Evolutionary conservation across 2,888 invertebrate genomes (phyloP).

Genomic region (Dioctria linearis): DNA sequence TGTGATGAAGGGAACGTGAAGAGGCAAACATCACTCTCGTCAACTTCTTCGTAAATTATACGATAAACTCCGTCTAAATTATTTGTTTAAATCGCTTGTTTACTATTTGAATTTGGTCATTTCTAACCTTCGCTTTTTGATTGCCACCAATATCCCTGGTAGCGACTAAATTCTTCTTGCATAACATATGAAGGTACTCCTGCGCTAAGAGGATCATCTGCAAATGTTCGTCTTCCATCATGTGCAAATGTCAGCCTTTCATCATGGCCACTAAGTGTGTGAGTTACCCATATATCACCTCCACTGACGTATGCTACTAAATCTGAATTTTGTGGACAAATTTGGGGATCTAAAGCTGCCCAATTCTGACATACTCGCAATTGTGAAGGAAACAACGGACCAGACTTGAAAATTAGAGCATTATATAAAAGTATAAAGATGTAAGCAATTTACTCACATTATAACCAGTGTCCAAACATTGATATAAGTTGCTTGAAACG

Average conservation of each 20-base stretch:
- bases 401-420: slow-evolving; percentile 64
- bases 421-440: not conserved
- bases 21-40: slow-evolving; percentile 92
- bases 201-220: slow-evolving; percentile 89
- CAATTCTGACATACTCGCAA: slow-evolving; percentile 76
- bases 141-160: slow-evolving; percentile 99
- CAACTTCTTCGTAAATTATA: slow-evolving; percentile 89
- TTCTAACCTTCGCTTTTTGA: slow-evolving; percentile 77
- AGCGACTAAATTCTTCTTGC: slow-evolving; percentile 97
- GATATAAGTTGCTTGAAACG: slow-evolving; percentile 89
- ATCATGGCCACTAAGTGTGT: slow-evolving; percentile 76
- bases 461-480: slow-evolving; percentile 83
- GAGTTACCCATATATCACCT: slow-evolving; percentile 91
- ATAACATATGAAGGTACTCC: slow-evolving; percentile 99
- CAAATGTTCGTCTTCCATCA: slow-evolving; percentile 78
- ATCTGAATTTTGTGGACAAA: slow-evolving; percentile 74
- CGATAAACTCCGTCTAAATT: slow-evolving; percentile 81
- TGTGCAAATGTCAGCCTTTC: slow-evolving; percentile 81
- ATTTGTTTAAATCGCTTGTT: slow-evolving; percentile 33
- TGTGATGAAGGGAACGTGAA: slow-evolving; percentile 90
- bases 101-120: not conserved
- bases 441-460: slow-evolving; percentile 72
- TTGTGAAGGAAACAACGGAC: slow-evolving; percentile 80
- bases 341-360: slow-evolving; percentile 85
- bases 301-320: slow-evolving; percentile 92